Percentiles rank a stretch among this genome's conserved stretches.
Conservation (phyloP, 2,113 vertebrate species). For the Percopsis transmontana region DNA sequence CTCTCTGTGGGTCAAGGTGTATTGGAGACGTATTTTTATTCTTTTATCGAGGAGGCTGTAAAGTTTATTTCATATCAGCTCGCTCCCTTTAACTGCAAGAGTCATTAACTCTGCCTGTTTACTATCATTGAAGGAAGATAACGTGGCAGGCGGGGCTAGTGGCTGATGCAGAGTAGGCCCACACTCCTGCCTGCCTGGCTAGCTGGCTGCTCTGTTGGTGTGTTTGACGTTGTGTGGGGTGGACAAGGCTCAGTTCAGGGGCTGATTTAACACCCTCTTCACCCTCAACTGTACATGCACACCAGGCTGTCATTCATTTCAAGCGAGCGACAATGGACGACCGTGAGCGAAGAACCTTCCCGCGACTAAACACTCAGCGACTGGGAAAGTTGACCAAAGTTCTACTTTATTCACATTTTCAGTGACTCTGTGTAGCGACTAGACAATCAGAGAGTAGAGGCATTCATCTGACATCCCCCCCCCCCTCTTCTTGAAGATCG, state of each 20-base stretch:
- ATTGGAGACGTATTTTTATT: neutral
- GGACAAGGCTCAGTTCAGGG: slow-evolving; percentile 13
- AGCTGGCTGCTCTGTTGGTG: slow-evolving; percentile 11
- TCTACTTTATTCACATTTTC: no score
- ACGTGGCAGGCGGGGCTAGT: slow-evolving; percentile 40
- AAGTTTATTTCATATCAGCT: slow-evolving; percentile 69
- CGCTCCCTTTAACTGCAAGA: slow-evolving; percentile 49
- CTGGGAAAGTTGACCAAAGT: no score
- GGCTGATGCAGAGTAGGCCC: slow-evolving; percentile 55
- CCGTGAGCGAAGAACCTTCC: no score
- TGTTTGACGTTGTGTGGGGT: slow-evolving; percentile 12
- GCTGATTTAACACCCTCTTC: slow-evolving; percentile 32
- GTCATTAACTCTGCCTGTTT: slow-evolving; percentile 70
- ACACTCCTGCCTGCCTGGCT: slow-evolving; percentile 46
- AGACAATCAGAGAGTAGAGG: no score
- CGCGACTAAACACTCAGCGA: no score
- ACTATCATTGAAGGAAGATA: slow-evolving; percentile 68
- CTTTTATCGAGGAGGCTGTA: slow-evolving; percentile 64
- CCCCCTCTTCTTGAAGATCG: no score
- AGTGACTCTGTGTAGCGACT: no score
- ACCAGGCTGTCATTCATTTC: no score
- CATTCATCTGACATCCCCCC: no score
- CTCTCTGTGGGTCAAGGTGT: slow-evolving; percentile 7
- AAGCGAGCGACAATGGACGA: no score
- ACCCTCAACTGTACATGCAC: no score